These are phyloP conservation scores for Agrenia bidenticulata DNA, from an alignment of 2,888 invertebrate genomes.

Conservation along the genomic window DNA sequence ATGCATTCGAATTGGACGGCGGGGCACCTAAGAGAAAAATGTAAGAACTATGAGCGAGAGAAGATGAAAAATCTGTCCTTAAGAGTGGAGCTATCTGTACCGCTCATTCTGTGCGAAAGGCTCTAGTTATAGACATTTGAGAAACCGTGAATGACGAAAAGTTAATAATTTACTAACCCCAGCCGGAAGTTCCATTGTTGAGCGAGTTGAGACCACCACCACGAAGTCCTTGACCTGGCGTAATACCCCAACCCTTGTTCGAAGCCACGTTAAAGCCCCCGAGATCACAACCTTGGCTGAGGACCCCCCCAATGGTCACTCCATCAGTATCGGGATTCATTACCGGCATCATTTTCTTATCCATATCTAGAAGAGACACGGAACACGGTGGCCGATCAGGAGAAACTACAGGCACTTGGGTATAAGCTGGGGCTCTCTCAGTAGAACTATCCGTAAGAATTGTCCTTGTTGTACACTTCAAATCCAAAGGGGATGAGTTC, in stretches of 20 bases:
- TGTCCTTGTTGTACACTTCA: slow-evolving; percentile 43
- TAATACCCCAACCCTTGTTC: slow-evolving; percentile 63
- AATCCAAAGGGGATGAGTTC: slow-evolving; percentile 13
- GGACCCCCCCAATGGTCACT: background rate
- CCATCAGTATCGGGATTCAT: background rate
- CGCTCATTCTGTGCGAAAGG: too few species aligned
- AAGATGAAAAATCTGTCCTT: too few species aligned
- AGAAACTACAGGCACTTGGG: slow-evolving; percentile 47
- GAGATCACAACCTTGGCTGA: slow-evolving; percentile 48
- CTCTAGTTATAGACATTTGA: too few species aligned
- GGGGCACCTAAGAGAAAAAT: slow-evolving; percentile 61
- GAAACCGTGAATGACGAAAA: too few species aligned
- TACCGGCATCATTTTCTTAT: background rate
- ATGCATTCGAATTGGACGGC: slow-evolving; percentile 64
- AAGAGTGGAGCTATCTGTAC: too few species aligned
- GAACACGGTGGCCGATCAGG: slow-evolving; percentile 42
- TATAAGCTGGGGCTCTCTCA: slow-evolving; percentile 7
- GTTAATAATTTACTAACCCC: too few species aligned
- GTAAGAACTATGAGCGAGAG: background rate
- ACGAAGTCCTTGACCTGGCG: slow-evolving; percentile 66
- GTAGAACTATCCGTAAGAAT: slow-evolving; percentile 29
- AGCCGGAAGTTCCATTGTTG: slow-evolving; percentile 70
- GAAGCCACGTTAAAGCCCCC: slow-evolving; percentile 53
- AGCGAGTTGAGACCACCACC: slow-evolving; percentile 82
- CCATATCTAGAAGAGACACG: slow-evolving; percentile 28